A percentile compares a stretch with the other conserved stretches of the same genome.
These are phyloP conservation scores for Saccopteryx bilineata DNA, from an alignment of 2,113 vertebrate species.

Conservation along the genomic window DNA sequence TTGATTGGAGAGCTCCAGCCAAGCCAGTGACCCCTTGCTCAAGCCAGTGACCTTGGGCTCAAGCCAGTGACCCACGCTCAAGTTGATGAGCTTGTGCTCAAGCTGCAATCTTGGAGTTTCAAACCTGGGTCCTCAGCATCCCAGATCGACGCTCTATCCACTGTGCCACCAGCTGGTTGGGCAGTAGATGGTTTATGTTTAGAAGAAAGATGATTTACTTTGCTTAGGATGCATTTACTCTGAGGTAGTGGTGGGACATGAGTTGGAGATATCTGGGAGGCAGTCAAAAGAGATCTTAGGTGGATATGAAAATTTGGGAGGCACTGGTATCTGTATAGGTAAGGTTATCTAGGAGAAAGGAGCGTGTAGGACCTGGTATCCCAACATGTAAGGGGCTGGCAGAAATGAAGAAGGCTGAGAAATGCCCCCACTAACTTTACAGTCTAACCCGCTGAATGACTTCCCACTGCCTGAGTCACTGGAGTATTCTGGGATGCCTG, in stretches of 20 bases:
- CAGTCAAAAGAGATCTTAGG: background rate
- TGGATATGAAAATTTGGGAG: background rate
- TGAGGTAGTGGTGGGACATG: background rate
- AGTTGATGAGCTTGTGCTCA: too few species aligned
- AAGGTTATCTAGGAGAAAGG: background rate
- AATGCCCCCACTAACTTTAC: background rate
- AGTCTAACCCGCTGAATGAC: background rate
- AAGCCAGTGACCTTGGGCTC: too few species aligned
- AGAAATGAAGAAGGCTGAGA: constrained; percentile 1
- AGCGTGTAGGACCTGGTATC: background rate
- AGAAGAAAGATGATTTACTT: background rate
- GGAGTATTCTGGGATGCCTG: background rate
- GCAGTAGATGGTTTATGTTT: background rate
- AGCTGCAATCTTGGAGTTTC: too few species aligned
- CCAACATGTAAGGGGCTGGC: background rate
- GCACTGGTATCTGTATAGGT: background rate
- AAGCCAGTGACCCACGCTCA: too few species aligned
- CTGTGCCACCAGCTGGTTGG: too few species aligned
- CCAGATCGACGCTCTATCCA: too few species aligned
- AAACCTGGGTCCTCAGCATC: too few species aligned
- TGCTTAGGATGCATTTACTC: background rate
- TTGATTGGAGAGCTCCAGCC: too few species aligned
- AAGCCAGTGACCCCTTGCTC: too few species aligned
- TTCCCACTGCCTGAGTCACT: background rate
- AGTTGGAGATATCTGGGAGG: background rate